Base-by-base conservation (phyloP, 2,888 invertebrate species). In the Volucella bombylans region DNA sequence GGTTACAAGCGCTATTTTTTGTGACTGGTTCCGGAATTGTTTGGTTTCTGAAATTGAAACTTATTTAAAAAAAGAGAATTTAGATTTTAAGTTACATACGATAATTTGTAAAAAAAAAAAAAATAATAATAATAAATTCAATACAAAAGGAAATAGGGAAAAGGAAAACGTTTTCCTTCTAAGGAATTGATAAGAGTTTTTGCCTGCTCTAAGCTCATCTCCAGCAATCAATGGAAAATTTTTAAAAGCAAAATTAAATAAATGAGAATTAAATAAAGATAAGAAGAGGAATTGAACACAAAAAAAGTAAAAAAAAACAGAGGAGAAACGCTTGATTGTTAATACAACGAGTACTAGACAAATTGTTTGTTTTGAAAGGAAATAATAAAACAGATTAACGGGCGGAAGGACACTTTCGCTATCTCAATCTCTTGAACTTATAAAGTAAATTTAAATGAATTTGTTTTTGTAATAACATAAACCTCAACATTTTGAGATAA, bases 331-430 rank as follows among this genome's bases (percentile, higher is more conserved):
- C 15, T 49, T 49, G n/a, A n/a, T 49, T 49, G 12, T 23, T 23
- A 23, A 23, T 23, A 23, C 23, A 23, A 23, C 23, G 23, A 2
- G 23, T 23, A 23, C 23, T 11, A 45, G 18, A 61, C 11, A 57
- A 47, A 69, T 57, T 41, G 12, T 50, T 65, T 12, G 43, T 64
- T 55, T 57, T 23, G 23, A 45, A 64, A 45, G 14, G 18, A 64
- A 82, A 83, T 71, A 23, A 23, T 23, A 15, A 10, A 80, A 85
- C 68, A 52, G 74, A 71, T 74, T 74, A 74, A 61, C 71, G 80
- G 85, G 85, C 85, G 85, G 80, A 85, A 85, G 85, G 85, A 47
- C 62, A 80, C 68, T 67, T 85, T 80, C 76, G 80, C 85, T 85
- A 85, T 76, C 85, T 85, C 72, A 68, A 71, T 55, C 80, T 85